Evolutionary conservation across 37 sponge, comb jelly and placozoan genomes (phyloP).

Genomic region (Eunapius fragilis): DNA sequence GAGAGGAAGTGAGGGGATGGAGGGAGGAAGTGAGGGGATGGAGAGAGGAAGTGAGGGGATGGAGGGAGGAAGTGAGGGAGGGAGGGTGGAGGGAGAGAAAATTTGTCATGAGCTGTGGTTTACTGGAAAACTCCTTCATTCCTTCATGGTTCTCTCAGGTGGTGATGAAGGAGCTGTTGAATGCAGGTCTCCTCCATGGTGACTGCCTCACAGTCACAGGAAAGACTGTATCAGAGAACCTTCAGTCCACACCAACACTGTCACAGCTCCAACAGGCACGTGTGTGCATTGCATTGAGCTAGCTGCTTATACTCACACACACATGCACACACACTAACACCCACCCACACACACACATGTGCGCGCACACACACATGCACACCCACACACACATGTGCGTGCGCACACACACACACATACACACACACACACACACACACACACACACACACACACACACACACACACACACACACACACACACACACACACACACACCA

Average conservation of each 20-base stretch:
- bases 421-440: not conserved
- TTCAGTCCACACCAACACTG: constrained; percentile 14
- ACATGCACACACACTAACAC: not conserved
- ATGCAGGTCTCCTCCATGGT: constrained; percentile 53
- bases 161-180: constrained; percentile 73
- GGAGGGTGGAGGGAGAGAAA: not conserved
- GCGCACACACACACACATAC: not conserved
- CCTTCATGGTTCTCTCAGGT: too few species aligned
- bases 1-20: not conserved
- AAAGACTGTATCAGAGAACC: constrained; percentile 66
- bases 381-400: too few species aligned
- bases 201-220: constrained; percentile 83
- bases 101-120: not conserved
- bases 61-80: not conserved
- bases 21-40: constrained; percentile 3
- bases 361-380: not conserved
- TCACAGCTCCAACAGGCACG: constrained; percentile 48
- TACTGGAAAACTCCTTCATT: not conserved
- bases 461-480: not conserved
- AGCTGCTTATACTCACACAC: too few species aligned
- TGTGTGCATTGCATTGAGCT: not conserved
- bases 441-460: not conserved
- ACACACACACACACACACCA: not conserved
- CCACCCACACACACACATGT: not conserved
- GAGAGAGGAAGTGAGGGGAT: not conserved